Base-by-base conservation (phyloP, 2,888 invertebrate species). In the Plebejus melissa region DNA sequence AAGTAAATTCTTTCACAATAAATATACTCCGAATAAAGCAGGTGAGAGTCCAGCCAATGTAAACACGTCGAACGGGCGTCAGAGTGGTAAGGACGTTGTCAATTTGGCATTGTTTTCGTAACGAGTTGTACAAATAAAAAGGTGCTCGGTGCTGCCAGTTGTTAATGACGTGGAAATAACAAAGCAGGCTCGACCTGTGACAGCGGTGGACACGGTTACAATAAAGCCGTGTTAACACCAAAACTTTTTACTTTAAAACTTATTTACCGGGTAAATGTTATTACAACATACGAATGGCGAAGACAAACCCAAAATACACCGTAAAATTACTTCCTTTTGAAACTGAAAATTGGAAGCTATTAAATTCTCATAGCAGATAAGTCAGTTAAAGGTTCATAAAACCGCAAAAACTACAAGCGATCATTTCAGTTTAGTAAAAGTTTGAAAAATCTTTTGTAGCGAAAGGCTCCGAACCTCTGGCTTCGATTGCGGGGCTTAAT, bases 111-210 rank as follows among this genome's bases (percentile, higher is more conserved):
- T 82, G 80, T 83, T 80, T 80, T 81, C 77, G 79, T 83, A 82
- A 82, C 82, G 82, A 82, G 80, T 77, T 76, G 74, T 71, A 79
- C 81, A 82, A 83, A 83, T 82, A 83, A 82, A 83, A 82, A 80
- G 80, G 80, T 82, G 81, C 32, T 82, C 80, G 80, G 76, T 80
- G 77, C 76, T 77, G 77, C 65, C 74, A 71, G 74, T 74, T 58
- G 78, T 76, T 82, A 82, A 80, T 80, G 78, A 80, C 77, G 78
- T 76, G 74, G 78, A 78, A 81, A 82, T 80, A 80, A 80, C 79
- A 80, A 80, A 79, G 75, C 76, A 76, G 78, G 78, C 50, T 70
- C 58, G 71, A 57, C 70, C 57, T 75, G 71, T 65, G 65, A 65
- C 65, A 36, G 32, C 65, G 5, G 13, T 0, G 65, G 32, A 65